Evolutionary conservation across 2,113 vertebrate genomes (phyloP).

Genomic region (Embiotoca jacksoni): DNA sequence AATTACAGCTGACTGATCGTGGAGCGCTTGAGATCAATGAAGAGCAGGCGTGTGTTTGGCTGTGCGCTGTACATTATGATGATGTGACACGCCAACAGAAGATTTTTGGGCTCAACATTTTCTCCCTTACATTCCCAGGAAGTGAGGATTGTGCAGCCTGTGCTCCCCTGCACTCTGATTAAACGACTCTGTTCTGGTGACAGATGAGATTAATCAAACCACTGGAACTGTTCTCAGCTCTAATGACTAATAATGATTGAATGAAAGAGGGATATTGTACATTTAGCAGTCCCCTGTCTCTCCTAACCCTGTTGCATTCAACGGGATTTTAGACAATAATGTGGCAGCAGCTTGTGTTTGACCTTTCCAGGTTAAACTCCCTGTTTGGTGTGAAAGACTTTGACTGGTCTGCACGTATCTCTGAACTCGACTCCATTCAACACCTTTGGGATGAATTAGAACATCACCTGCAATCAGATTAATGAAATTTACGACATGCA

Average conservation of each 20-base stretch:
- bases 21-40: slow-evolving; percentile 54
- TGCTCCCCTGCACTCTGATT: slow-evolving; percentile 28
- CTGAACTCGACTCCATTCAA: too few species aligned
- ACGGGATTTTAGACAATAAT: too few species aligned
- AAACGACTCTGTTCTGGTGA: slow-evolving; percentile 38
- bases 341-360: too few species aligned
- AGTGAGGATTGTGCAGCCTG: slow-evolving; percentile 19
- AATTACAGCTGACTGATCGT: slow-evolving; percentile 59
- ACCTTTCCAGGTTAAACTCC: too few species aligned
- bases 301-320: neutral
- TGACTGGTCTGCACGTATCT: too few species aligned
- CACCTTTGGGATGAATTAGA: too few species aligned
- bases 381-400: too few species aligned
- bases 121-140: slow-evolving; percentile 7
- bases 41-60: slow-evolving; percentile 29
- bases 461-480: too few species aligned
- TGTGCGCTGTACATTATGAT: slow-evolving; percentile 22
- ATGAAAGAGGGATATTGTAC: slow-evolving; percentile 50
- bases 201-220: slow-evolving; percentile 62
- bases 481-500: too few species aligned
- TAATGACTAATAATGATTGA: slow-evolving; percentile 54
- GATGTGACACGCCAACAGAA: slow-evolving; percentile 26
- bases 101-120: slow-evolving; percentile 16
- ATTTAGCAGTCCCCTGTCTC: slow-evolving; percentile 22
- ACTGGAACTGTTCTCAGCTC: slow-evolving; percentile 27